phyloP scores from a whole-genome alignment of 2,888 invertebrate genomes.

The Nesidiocoris tenuis region DNA sequence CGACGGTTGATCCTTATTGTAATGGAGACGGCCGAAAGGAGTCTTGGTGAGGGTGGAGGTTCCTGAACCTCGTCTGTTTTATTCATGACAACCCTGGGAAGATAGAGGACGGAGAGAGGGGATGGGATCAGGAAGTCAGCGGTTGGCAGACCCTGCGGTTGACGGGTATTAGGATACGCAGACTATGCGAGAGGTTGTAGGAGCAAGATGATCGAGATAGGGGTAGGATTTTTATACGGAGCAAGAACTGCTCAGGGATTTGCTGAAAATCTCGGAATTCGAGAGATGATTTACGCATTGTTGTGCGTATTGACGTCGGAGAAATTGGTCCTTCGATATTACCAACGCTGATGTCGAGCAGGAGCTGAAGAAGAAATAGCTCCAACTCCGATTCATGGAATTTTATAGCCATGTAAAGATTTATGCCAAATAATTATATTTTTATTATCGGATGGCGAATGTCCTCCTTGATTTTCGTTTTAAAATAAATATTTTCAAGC shows the following conservation, averaged over 20 bases:
- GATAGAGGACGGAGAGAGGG: background rate
- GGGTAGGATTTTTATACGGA: background rate
- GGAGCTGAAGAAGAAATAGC: too few relatives aligned
- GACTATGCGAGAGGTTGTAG: background rate
- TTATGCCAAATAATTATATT: too few relatives aligned
- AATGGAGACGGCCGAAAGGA: constrained; percentile 5
- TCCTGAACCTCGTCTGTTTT: background rate
- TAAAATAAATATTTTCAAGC: too few relatives aligned
- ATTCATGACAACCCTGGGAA: background rate
- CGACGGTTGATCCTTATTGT: constrained; percentile 29
- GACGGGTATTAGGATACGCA: background rate
- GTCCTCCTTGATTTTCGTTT: too few relatives aligned
- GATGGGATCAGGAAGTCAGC: background rate
- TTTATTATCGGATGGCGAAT: too few relatives aligned
- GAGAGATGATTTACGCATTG: too few relatives aligned
- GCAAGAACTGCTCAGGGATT: background rate
- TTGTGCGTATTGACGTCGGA: too few relatives aligned
- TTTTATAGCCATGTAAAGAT: too few relatives aligned
- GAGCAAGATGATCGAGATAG: background rate
- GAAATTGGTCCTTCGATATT: too few relatives aligned
- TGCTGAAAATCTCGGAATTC: too few relatives aligned
- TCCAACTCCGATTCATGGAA: too few relatives aligned
- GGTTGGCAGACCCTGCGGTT: background rate
- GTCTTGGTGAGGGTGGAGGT: background rate
- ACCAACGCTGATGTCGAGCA: too few relatives aligned